Evolutionary conservation across 2,888 invertebrate species (phyloP).

Genomic region (Coenonympha glycerion): DNA sequence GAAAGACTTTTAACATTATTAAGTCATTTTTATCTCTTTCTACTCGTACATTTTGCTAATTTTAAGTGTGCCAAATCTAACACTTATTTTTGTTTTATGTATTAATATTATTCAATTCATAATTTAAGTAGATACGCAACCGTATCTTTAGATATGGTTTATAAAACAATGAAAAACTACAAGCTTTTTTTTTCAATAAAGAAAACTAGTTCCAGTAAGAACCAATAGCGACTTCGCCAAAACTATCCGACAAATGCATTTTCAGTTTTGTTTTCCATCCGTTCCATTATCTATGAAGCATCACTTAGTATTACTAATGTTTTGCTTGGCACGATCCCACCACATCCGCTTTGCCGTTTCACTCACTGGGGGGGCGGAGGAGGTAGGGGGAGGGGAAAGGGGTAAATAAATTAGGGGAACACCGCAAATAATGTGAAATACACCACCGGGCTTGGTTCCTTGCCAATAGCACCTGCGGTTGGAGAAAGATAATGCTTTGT

Average conservation of each 20-base stretch:
- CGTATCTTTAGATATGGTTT: too few relatives aligned
- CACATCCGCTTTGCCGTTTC: conserved; percentile 17
- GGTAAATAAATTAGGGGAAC: conserved; percentile 22
- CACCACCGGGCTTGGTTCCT: conserved; percentile 16
- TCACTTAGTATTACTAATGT: conserved; percentile 16
- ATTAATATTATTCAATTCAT: too few relatives aligned
- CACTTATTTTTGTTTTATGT: too few relatives aligned
- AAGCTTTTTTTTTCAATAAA: too few relatives aligned
- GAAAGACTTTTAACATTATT: too few relatives aligned
- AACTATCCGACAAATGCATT: conserved; percentile 1
- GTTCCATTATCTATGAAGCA: conserved; percentile 18
- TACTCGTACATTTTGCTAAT: too few relatives aligned
- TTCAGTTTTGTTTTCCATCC: conserved; percentile 8
- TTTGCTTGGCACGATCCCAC: conserved; percentile 17
- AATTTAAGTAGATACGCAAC: too few relatives aligned
- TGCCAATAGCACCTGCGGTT: conserved; percentile 20
- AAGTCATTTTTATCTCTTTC: too few relatives aligned
- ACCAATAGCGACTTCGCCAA: background rate
- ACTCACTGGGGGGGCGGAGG: conserved; percentile 23
- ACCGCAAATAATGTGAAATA: conserved; percentile 25
- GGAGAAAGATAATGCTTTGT: conserved; percentile 6
- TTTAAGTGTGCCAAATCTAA: too few relatives aligned
- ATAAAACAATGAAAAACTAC: too few relatives aligned
- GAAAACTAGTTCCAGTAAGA: too few relatives aligned
- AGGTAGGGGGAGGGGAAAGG: conserved; percentile 9